Conservation (phyloP, 2,797 vertebrate genomes). For the Delichon dasypus region DNA sequence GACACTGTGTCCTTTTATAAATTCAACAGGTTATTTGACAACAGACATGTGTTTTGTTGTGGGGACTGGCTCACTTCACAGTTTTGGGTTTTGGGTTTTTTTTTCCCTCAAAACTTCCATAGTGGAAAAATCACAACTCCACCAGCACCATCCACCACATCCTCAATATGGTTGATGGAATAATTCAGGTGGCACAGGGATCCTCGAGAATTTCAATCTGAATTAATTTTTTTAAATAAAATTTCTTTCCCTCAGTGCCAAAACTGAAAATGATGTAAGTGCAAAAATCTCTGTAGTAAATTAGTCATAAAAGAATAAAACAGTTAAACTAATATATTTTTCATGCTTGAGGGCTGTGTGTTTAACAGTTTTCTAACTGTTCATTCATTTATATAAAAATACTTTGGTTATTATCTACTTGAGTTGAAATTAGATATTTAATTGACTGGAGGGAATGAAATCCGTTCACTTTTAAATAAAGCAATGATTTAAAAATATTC, state of each 20-base stretch:
- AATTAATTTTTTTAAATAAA: constrained; percentile 49
- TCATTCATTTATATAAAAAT: constrained; percentile 75
- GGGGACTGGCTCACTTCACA: not conserved
- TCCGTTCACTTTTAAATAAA: constrained; percentile 72
- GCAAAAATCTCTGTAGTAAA: constrained; percentile 63
- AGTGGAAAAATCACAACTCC: not conserved
- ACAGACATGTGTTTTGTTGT: not conserved
- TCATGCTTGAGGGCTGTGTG: constrained; percentile 68
- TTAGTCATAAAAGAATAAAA: constrained; percentile 74
- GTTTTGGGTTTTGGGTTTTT: not conserved
- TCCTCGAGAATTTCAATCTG: not conserved
- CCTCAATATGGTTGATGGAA: not conserved
- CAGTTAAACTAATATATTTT: constrained; percentile 70
- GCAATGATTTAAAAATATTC: constrained; percentile 77
- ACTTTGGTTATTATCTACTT: constrained; percentile 73
- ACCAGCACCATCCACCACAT: not conserved
- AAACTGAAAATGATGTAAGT: constrained; percentile 50
- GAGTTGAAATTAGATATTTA: constrained; percentile 79
- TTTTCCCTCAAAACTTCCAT: fast-evolving
- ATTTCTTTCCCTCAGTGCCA: constrained; percentile 31
- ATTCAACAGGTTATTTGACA: not conserved
- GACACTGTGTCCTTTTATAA: not conserved
- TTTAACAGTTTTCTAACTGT: constrained; percentile 76
- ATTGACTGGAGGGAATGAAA: constrained; percentile 79
- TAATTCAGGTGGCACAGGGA: not conserved